phyloP scores from a whole-genome alignment of 2,113 vertebrate species.

The human (Homo sapiens) region GRCh38 chr7:130182501-130183000 shows the following conservation, averaged over 20 bases:
- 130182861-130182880: background rate
- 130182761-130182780: background rate
- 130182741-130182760: conserved; percentile 4
- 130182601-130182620: background rate
- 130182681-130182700: background rate
- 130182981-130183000: background rate
- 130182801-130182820: background rate
- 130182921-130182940: background rate
- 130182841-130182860: background rate
- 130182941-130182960: background rate
- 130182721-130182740: conserved; percentile 11
- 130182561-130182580: background rate
- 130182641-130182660: background rate
- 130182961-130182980: background rate
- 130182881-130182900: background rate
- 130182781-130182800: background rate
- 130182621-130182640: background rate
- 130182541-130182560: background rate
- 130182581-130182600: background rate
- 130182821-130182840: background rate
- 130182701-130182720: conserved; percentile 14
- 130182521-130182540: background rate
- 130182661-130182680: background rate
- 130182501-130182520: background rate
- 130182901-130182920: background rate